These are phyloP conservation scores for Noctua pronuba DNA, from an alignment of 2,888 invertebrate species.

Conservation along the genomic window DNA sequence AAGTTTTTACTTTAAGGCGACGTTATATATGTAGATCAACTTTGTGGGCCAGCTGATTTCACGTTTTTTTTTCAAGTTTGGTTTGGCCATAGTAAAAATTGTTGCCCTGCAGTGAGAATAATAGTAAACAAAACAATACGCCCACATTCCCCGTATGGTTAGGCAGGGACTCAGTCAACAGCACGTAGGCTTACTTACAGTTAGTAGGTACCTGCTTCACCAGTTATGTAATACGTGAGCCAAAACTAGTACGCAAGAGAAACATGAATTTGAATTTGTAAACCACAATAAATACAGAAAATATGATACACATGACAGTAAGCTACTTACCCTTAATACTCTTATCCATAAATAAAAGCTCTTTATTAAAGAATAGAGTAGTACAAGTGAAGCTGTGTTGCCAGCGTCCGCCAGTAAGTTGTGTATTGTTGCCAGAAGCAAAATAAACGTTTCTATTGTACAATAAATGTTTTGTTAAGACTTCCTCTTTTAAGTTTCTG, in stretches of 20 bases:
- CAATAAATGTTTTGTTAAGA: slow-evolving; percentile 48
- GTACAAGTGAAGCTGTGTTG: slow-evolving; percentile 47
- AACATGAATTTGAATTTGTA: not conserved
- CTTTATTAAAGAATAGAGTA: slow-evolving; percentile 28
- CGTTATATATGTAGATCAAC: too few relatives aligned
- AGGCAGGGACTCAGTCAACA: not conserved
- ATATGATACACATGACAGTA: slow-evolving; percentile 9
- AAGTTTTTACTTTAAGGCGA: too few relatives aligned
- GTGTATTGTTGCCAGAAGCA: slow-evolving; percentile 52
- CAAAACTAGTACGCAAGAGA: not conserved
- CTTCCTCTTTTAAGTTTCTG: slow-evolving; percentile 32
- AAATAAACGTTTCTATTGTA: slow-evolving; percentile 57
- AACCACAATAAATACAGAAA: not conserved
- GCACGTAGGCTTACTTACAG: too few relatives aligned
- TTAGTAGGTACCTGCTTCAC: not conserved
- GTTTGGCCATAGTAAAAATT: too few relatives aligned
- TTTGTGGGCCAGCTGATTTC: too few relatives aligned
- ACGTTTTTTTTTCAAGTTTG: too few relatives aligned
- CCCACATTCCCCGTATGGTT: not conserved
- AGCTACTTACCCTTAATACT: slow-evolving; percentile 13
- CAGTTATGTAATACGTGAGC: not conserved
- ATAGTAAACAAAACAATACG: not conserved
- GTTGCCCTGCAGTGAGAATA: not conserved
- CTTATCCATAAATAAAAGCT: slow-evolving; percentile 42
- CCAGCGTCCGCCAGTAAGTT: slow-evolving; percentile 43